Conservation (phyloP, 2,113 vertebrate species). For the Mesitornis unicolor region DNA sequence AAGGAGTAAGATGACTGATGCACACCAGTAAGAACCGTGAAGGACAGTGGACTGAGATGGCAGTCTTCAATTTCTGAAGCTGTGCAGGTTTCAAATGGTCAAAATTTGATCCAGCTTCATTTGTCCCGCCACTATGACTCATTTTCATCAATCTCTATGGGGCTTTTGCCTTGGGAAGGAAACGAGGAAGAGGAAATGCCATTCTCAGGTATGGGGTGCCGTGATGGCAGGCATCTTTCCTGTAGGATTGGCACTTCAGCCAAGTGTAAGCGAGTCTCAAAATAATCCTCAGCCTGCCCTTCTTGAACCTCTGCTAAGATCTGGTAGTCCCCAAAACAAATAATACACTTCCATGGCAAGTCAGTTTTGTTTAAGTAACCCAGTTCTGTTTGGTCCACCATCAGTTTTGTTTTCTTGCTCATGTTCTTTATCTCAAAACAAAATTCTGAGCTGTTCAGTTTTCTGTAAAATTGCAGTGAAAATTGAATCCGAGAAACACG, state of each 20-base stretch:
- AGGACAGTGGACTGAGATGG: neutral
- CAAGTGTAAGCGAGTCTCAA: slow-evolving; percentile 81
- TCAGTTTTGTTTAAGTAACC: slow-evolving; percentile 82
- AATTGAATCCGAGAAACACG: slow-evolving; percentile 87
- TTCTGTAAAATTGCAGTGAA: slow-evolving; percentile 79
- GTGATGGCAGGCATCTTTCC: slow-evolving; percentile 58
- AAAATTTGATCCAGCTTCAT: neutral
- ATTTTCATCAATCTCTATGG: slow-evolving; percentile 75
- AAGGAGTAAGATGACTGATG: neutral
- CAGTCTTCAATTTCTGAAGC: accelerated
- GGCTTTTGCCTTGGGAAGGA: neutral
- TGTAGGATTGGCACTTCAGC: slow-evolving; percentile 73
- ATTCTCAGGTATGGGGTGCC: slow-evolving; percentile 17
- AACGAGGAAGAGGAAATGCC: neutral
- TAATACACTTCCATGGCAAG: slow-evolving; percentile 77
- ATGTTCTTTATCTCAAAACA: slow-evolving; percentile 89
- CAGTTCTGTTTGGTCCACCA: slow-evolving; percentile 73
- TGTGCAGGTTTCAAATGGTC: neutral
- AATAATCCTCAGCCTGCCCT: slow-evolving; percentile 80
- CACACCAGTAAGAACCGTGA: neutral
- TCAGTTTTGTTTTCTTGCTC: slow-evolving; percentile 80
- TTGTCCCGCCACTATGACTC: neutral
- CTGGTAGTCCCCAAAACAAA: slow-evolving; percentile 87
- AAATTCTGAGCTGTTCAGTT: slow-evolving; percentile 57
- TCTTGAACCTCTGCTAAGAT: slow-evolving; percentile 76